A percentile compares a stretch with the other conserved stretches of the same genome.
phyloP scores from a whole-genome alignment of 1,140 invertebrate species.

The Dendrolimus kikuchii region DNA sequence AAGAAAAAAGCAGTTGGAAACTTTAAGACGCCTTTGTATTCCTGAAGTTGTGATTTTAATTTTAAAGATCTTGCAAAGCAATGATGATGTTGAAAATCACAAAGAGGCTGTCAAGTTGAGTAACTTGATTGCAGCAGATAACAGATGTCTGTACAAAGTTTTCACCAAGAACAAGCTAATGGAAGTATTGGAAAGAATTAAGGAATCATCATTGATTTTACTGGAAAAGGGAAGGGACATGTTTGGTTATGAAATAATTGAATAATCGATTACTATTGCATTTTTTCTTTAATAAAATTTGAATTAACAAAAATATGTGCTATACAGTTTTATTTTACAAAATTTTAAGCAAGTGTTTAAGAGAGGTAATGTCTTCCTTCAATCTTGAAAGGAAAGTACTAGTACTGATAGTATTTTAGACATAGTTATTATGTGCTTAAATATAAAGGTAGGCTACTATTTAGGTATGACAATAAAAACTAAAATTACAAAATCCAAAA shows the following conservation, averaged over 20 bases:
- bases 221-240: conserved; percentile 84
- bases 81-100: conserved; percentile 83
- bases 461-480: too few species aligned
- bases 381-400: too few species aligned
- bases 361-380: too few species aligned
- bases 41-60: conserved; percentile 88
- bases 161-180: conserved; percentile 84
- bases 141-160: conserved; percentile 84
- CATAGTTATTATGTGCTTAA: too few species aligned
- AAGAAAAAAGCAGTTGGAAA: conserved; percentile 77
- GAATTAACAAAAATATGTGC: conserved; percentile 12
- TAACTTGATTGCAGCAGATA: conserved; percentile 85
- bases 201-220: conserved; percentile 80
- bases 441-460: too few species aligned
- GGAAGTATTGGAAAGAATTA: conserved; percentile 84
- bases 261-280: conserved; percentile 27
- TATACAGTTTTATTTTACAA: too few species aligned
- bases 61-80: conserved; percentile 85
- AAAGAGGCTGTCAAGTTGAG: conserved; percentile 85
- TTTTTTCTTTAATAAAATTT: conserved; percentile 30
- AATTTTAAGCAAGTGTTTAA: too few species aligned
- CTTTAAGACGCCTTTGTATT: conserved; percentile 85
- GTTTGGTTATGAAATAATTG: conserved; percentile 74
- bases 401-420: too few species aligned
- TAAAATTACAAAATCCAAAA: too few species aligned